Base-by-base conservation (phyloP, 1,140 invertebrate genomes). In the Drosophila equinoxialis region DNA sequence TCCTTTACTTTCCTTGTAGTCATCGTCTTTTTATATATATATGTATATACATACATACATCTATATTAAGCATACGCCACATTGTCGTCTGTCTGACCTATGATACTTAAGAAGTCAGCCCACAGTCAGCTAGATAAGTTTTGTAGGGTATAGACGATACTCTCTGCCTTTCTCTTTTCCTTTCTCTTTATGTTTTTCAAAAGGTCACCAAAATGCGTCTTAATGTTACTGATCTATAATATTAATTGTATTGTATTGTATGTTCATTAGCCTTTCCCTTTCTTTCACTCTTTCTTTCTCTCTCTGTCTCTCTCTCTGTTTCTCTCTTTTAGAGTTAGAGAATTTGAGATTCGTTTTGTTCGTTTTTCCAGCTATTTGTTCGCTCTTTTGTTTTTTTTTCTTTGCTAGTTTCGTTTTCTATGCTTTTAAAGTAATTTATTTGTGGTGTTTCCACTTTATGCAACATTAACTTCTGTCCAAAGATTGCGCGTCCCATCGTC, bases 1-100 rank as follows among this genome's bases (percentile, higher is more conserved):
- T 26, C 23, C 3, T 26, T 26, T 26, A 26, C 23, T 26, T 26
- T 55, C 33, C 35, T 37, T 37, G 35, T 37, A 37, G 35, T 39
- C 37, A 13, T 3, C 37, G 35, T 58, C 66, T 66, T 7, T 48
- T 3, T 48, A 20, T 17, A 45, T 45, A 45, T 45, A 45, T 6
- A 45, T 14, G 14, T 5, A 20, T 48, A 20, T 17, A 0, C 17
- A n/a, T n/a, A n/a, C 10, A 51, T 51, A 51, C 23, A 51, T 51
- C 17, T 57, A 71, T 65, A 81, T 81, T 66, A 77, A 77, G 73
- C 39, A 81, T 81, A 81, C 79, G 78, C 73, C 68, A 65, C 54
- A 57, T 63, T 10, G 20, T 23, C 26, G 23, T 35, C 58, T 60
- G 35, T 39, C 58, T 54, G 42, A 62, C 51, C 30, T 6, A 37